Base-by-base conservation (phyloP, 2,113 vertebrate species). In the Capreolus pygargus region DNA sequence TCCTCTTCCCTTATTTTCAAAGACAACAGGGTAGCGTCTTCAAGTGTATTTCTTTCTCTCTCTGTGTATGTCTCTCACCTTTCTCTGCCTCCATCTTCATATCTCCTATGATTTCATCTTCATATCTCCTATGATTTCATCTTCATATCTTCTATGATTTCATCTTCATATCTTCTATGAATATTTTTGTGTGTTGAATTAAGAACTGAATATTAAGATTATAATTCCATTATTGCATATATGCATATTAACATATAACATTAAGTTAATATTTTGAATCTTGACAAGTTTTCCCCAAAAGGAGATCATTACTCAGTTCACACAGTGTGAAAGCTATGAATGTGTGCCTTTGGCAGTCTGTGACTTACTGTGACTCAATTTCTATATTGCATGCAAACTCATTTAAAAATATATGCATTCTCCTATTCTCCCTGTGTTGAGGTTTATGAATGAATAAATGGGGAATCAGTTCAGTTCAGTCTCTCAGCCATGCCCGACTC, bases 171-270 rank as follows among this genome's bases (percentile, higher is more conserved):
- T 70, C 67, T 39, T 70, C n/a, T 74, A 74, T 74, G 67, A 74
- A 91, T 78, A 54, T 57, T 90, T 92, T 21, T 58, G 36, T 96
- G 58, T 86, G 39, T 64, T 84, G 36, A 96, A 88, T 21, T 74
- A 70, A 70, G 10, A 74, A 74, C 67, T 74, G 19, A 90, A 30
- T 92, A 89, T 90, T 92, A 96, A 94, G 67, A 88, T 14, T 95
- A 7, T 78, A 95, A 85, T 85, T 74, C 36, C 86, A 45, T 16
- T 82, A 25, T 58, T 74, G 43, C 54, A 89, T 16, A 6, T 79
- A 81, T 89, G 27, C 86, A 93, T 95, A 67, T 95, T 90, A 84
- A 97, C 89, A 92, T 57, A 86, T n/a, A 93, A 94, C 87, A 84
- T 60, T 14, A 85, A 52, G 43, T 89, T 86, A 74, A 28, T 90